Evolutionary conservation across 1,140 invertebrate genomes (phyloP).

Genomic region (Neodiprion pinetum): DNA sequence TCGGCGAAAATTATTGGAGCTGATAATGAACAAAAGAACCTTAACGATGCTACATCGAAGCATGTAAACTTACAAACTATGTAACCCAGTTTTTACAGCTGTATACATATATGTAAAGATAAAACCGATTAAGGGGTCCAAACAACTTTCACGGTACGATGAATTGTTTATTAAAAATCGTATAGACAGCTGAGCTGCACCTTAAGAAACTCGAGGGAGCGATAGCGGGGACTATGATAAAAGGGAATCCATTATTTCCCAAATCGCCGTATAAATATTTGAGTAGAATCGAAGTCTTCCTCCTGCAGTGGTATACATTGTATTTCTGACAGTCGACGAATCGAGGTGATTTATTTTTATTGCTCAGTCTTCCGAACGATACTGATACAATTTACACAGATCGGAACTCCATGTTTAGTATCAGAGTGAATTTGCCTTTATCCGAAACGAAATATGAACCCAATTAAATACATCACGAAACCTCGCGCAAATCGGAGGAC

Average conservation of each 20-base stretch:
- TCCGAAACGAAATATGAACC: background rate
- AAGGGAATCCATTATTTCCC: background rate
- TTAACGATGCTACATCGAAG: no score
- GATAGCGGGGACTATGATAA: no score
- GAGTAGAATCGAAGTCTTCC: background rate
- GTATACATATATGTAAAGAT: no score
- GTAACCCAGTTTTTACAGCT: no score
- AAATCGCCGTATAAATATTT: background rate
- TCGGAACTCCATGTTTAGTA: background rate
- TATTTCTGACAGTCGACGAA: background rate
- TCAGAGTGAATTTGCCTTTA: background rate
- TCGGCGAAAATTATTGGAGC: no score
- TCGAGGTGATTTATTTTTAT: background rate
- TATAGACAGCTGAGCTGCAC: no score
- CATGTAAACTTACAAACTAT: no score
- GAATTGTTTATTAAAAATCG: no score
- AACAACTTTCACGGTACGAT: no score
- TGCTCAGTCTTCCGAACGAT: background rate
- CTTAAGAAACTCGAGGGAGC: no score
- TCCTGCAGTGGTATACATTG: background rate
- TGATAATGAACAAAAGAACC: no score
- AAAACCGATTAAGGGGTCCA: no score
- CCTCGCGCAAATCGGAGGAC: background rate
- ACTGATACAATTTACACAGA: background rate
- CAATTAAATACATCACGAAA: background rate